Evolutionary conservation across 1,140 invertebrate species (phyloP), one percentile per base, ranked within the genome.

Genomic region (Bombus pyrosoma): DNA sequence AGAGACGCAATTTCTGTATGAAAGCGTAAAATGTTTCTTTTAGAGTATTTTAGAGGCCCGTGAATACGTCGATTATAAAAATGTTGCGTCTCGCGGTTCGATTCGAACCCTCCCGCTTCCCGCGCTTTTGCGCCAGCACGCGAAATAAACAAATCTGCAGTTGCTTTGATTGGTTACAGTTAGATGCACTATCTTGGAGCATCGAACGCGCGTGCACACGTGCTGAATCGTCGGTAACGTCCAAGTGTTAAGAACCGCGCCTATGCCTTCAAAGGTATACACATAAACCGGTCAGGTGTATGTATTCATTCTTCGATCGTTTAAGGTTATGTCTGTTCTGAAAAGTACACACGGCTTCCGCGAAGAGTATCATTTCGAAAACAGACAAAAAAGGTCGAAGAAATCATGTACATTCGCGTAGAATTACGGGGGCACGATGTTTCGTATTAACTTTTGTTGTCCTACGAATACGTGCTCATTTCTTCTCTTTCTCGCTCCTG

Each of bases 371-470:
- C 41, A 66, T 47, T 71, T 32, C 32, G 59, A 69, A 84, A 81
- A 66, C 18, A 66, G 53, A 18, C 13, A 69, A 71, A 81, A 53
- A 83, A 43, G 6, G 28, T 69, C 47, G 66, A 64, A 73, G 41
- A 73, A 53, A 69, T 53, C 57, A 43, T 34, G 22, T 57, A 62
- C 86, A 84, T 62, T 89, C 79, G 87, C 80, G 72, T 83, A 89
- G 71, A 83, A 78, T 73, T 81, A 57, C 75, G 39, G 66, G 84
- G 84, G 47, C 80, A 80, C 76, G 62, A 37, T 32, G 77, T 85
- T 85, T 75, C 53, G 47, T 87, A 59, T 82, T 81, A 75, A 88
- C 75, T 83, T 69, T n/a, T 81, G 79, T 82, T 71, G 75, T 88
- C 81, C 76, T 74, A 53, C 81, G 34, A 69, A 10, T 74, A 53